Conservation (phyloP, 2,797 vertebrate species). For the Pempheris klunzingeri region DNA sequence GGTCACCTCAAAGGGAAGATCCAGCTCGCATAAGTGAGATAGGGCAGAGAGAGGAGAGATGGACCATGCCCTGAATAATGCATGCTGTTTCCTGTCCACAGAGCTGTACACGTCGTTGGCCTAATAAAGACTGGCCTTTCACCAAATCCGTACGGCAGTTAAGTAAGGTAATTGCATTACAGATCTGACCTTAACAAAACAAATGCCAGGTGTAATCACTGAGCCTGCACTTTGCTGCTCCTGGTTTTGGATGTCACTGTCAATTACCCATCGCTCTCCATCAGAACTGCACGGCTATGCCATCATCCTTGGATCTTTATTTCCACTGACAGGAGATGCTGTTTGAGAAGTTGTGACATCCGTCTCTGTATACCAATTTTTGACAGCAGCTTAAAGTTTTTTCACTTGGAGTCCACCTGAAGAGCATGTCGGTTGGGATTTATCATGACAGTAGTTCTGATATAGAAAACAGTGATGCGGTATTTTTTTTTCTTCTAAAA, state of each 20-base stretch:
- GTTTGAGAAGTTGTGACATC: background rate
- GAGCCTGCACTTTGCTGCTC: slow-evolving; percentile 15
- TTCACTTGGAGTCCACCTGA: background rate
- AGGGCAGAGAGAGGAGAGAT: slow-evolving; percentile 19
- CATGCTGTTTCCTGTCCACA: slow-evolving; percentile 52
- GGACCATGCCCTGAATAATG: slow-evolving; percentile 67
- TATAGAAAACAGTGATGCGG: background rate
- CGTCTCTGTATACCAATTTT: background rate
- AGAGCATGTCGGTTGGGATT: background rate
- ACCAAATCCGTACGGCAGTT: slow-evolving; percentile 58
- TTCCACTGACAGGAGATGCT: background rate
- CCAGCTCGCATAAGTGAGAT: slow-evolving; percentile 4
- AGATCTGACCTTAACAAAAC: slow-evolving; percentile 66
- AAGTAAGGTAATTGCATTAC: slow-evolving; percentile 58
- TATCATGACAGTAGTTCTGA: slow-evolving; percentile 4
- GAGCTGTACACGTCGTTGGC: slow-evolving; percentile 43
- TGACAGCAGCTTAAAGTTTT: background rate
- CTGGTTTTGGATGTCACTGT: slow-evolving; percentile 19
- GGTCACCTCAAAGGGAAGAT: background rate
- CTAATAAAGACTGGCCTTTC: slow-evolving; percentile 64
- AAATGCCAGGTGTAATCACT: slow-evolving; percentile 43
- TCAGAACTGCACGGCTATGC: background rate
- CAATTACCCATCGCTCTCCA: background rate
- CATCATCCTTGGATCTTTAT: background rate
- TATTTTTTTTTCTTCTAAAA: background rate